Evolutionary conservation across 2,113 vertebrate genomes (phyloP), one percentile per base, ranked within the genome.

Genomic region (Arvicanthis niloticus): DNA sequence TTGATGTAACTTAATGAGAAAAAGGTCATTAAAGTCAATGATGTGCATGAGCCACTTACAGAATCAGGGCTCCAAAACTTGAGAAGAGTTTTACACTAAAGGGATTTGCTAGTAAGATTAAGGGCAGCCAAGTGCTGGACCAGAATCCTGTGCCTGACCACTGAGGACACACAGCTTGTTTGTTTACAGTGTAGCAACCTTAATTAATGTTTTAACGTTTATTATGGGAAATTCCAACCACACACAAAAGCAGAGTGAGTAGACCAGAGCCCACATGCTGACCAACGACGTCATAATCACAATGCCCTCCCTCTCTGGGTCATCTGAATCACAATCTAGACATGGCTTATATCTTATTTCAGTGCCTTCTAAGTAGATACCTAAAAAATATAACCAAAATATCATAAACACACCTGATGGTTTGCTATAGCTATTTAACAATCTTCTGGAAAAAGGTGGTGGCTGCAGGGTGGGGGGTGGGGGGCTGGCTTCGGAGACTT

Each of bases 301-400:
- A 10, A 86, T 22, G 56, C 3, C 11, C 29, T 86, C 2, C 6
- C 26, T 26, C 40, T 73, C 1, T 91, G 56, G 51, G 77, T 70
- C 70, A 94, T 73, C 40, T 51, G 40, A 96, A 87, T 91, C 21
- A 91, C 92, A 93, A 56, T 91, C 67, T 91, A 95, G 37, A 88
- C 48, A 60, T 12, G 73, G 29, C 75, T 92, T 73, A 53, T 15
- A 42, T 70, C 17, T 68, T 89, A 80, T 67, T 91, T 96, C 45
- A 89, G 45, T 34, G 2, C 13, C 80, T 81, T 58, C 95, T 37
- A 93, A 89, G 70, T 22, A 65, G 29, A 53, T 68, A 90, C 82
- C 62, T 70, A 92, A 90, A 90, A 90, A 90, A 85, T 53, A 72
- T 19, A 92, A 76, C 26, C 37, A 48, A 24, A 89, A 45, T 37